Base-by-base conservation (phyloP, 2,113 vertebrate genomes). In the Salminus brasiliensis region DNA sequence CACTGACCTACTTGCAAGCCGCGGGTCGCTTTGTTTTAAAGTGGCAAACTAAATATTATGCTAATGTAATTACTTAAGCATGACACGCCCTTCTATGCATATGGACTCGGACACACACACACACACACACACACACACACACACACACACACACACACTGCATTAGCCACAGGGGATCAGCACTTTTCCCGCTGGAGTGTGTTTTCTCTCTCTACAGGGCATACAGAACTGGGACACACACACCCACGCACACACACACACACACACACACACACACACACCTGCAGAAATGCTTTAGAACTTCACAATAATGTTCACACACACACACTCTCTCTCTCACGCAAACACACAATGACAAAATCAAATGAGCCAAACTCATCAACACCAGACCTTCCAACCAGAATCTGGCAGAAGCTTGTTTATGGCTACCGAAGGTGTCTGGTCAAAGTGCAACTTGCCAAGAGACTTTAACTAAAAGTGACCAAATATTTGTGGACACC, bases 1-100 rank as follows among this genome's bases (percentile, higher is more conserved):
- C 15, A 34, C 59, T 75, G 73, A 65, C 73, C 73, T 21, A 75
- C 43, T 63, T 75, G 41, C 41, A 75, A 75, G 43, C 29, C 25
- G 52, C 18, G n/a, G 36, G 57, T 16, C 29, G 4, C 43, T 63
- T 60, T 65, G 13, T 63, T 75, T 63, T 74, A 43, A 59, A 62
- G 72, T 74, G 72, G 12, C 55, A 74, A 74, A 74, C 43, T 16
- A 60, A 25, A 62, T 45, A 60, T 63, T 75, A 75, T 75, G 73
- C 59, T 75, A 75, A 75, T 63, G 73, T 75, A 65, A 75, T 63
- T 75, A 75, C 59, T 75, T 75, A 75, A 49, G 59, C 29, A 32
- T 74, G 57, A 45, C 55, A 62, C 47, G 59, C 43, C 32, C 73
- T 75, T 65, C 62, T 15, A 32, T 34, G 25, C 1, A n/a, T 60